Percentiles rank a stretch among this genome's conserved stretches.
Evolutionary conservation across 2,113 vertebrate species (phyloP).

Genomic region (Alethe castanea): DNA sequence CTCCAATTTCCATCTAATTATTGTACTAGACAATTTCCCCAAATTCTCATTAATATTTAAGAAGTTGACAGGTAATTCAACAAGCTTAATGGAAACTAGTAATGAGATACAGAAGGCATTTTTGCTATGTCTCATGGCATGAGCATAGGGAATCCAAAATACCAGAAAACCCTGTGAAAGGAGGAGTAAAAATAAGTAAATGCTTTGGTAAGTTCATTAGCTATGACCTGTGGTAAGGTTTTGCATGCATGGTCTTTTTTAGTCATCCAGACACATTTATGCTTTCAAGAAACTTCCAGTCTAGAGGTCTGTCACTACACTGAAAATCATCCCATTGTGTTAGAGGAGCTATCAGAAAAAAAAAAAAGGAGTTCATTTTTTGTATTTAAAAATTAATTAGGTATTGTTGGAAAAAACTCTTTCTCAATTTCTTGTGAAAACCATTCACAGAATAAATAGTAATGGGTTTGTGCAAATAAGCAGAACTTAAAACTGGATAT

Average conservation of each 20-base stretch:
- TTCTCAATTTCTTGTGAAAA: not conserved
- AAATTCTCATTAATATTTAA: not conserved
- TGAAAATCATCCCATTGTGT: not conserved
- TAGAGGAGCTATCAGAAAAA: not conserved
- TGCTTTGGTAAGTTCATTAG: not conserved
- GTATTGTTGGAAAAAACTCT: not conserved
- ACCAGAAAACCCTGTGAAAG: not conserved
- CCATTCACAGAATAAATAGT: not conserved
- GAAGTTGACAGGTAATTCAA: not conserved
- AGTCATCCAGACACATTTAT: not conserved
- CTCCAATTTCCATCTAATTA: slow-evolving; percentile 14
- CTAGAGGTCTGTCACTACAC: not conserved
- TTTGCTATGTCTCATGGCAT: not conserved
- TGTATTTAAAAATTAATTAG: not conserved
- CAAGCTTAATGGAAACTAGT: not conserved
- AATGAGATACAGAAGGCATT: not conserved
- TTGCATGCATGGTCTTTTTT: not conserved
- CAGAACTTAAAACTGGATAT: not conserved
- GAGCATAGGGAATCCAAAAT: not conserved
- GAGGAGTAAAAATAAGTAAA: not conserved
- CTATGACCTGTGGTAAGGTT: not conserved
- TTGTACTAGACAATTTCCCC: not conserved
- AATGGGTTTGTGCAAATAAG: not conserved
- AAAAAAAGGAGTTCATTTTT: not conserved
- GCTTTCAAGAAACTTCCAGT: not conserved